A percentile compares a stretch with the other conserved stretches of the same genome.
phyloP scores from a whole-genome alignment of 2,797 vertebrate genomes.

The Florisuga fusca region DNA sequence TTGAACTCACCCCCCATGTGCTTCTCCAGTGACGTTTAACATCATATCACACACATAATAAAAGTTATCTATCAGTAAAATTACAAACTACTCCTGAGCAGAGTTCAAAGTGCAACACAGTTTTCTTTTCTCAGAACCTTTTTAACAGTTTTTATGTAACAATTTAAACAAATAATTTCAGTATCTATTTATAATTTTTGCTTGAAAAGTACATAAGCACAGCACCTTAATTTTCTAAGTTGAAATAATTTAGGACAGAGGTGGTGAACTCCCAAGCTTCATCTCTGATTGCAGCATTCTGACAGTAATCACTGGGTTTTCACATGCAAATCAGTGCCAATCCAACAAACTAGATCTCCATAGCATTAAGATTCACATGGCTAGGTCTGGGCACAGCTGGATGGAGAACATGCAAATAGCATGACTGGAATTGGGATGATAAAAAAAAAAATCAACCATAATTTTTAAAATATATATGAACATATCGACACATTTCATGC shows the following conservation, averaged over 20 bases:
- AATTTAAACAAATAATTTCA: neutral
- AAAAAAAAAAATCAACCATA: neutral
- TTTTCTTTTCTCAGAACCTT: neutral
- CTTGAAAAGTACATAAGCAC: neutral
- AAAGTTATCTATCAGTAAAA: neutral
- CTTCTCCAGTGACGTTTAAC: neutral
- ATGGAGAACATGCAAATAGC: neutral
- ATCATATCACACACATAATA: neutral
- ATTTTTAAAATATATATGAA: neutral
- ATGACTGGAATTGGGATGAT: neutral
- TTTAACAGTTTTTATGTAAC: neutral
- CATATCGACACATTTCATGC: neutral
- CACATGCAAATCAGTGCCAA: constrained; percentile 31
- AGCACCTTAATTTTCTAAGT: neutral
- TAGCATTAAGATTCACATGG: neutral
- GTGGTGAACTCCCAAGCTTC: neutral
- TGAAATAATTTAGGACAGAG: neutral
- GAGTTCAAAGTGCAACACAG: neutral
- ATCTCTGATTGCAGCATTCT: constrained; percentile 47
- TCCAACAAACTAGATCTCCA: neutral
- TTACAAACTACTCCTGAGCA: neutral
- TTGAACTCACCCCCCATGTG: neutral
- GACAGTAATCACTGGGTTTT: constrained; percentile 36
- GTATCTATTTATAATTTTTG: neutral
- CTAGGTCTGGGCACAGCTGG: neutral